Base-by-base conservation (phyloP, 1,140 invertebrate species). In the Gonioctena quinquepunctata region DNA sequence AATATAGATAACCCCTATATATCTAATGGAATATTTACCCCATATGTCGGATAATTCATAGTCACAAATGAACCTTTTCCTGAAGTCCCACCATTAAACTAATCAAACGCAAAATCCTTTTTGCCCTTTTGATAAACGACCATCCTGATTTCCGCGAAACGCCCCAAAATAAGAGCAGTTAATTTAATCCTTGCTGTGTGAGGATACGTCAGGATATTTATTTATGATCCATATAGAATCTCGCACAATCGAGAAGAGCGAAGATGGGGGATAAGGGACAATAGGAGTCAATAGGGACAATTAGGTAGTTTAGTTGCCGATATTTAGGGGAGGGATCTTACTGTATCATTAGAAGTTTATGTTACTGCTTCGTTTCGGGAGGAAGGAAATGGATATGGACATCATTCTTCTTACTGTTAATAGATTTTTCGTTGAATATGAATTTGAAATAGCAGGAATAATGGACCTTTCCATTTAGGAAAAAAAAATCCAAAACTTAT, bases 221-320 rank as follows among this genome's bases (percentile, higher is more conserved):
- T 54, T 54, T 54, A 54, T 54, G 52, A 54, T 21, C 52, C 52
- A 54, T 54, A 54, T 54, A 54, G 52, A 54, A 54, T 54, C 52
- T 54, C 52, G 19, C 11, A 54, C 52, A 54, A 54, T 54, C 22
- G 18, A 54, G 22, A 23, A 18, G 11, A 23, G 52, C 19, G 18
- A 54, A 19, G 52, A 54, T 54, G 19, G 52, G 52, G 52, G 52
- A 54, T 21, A 8, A 23, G 18, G 18, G 52, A 54, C 52, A 54
- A 54, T 54, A 23, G 19, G 52, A 54, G 52, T 54, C 52, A 54
- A 54, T 54, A 23, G 13, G 52, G 18, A 54, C 52, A 54, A 54
- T 54, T 54, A 54, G 52, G 52, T 11, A 16, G 13, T 54, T 54
- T 54, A 54, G 22, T 16, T 54, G 6, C 22, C 18, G 52, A 21